Base-by-base conservation (phyloP, 2,113 vertebrate genomes). In the Papio anubis region DNA sequence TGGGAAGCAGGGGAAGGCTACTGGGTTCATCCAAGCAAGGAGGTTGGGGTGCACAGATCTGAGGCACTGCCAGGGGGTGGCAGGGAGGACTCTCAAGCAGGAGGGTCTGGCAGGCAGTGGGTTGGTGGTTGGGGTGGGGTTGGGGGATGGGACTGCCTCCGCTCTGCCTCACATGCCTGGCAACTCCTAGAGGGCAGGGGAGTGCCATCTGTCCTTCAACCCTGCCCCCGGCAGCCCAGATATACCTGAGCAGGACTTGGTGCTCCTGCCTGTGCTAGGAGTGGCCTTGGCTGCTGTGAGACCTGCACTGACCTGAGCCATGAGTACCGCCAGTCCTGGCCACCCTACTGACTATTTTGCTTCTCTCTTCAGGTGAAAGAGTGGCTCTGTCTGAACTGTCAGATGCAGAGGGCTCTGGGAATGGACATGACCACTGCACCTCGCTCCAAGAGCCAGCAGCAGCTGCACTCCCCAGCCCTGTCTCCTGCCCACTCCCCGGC, bases 341-440 rank as follows among this genome's bases (percentile, higher is more conserved):
- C 3, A 45, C 48, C 30, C 32, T 14, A 68, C 48, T 98, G 61
- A 98, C 95, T 21, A 0, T 57, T 38, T 20, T 50, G 43, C 86
- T 97, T 97, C 96, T 98, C 80, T 98, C 98, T 97, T 61, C 98
- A 99, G 99, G 99, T 99, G 82, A 99, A 99, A 95, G 99, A 99
- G 98, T 99, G 99, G 99, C 98, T 99, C 82, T 99, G 99, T 98
- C 98, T 99, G 97, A 99, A 99, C 98, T 99, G 99, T 98, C 99
- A 99, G 99, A 99, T 99, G 99, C 99, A 99, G 98, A 99, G 99
- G 98, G 99, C 99, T 0, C 97, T 99, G 98, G 99, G 99, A 88
- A 99, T 99, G 99, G 99, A 99, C 98, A 99, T 99, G 99, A 99
- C 99, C 92, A 99, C 99, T 0, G 99, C 99, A n/a, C 99, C 99